Evolutionary conservation across 2,113 vertebrate species (phyloP).

Genomic region (Rhinolophus sinicus): DNA sequence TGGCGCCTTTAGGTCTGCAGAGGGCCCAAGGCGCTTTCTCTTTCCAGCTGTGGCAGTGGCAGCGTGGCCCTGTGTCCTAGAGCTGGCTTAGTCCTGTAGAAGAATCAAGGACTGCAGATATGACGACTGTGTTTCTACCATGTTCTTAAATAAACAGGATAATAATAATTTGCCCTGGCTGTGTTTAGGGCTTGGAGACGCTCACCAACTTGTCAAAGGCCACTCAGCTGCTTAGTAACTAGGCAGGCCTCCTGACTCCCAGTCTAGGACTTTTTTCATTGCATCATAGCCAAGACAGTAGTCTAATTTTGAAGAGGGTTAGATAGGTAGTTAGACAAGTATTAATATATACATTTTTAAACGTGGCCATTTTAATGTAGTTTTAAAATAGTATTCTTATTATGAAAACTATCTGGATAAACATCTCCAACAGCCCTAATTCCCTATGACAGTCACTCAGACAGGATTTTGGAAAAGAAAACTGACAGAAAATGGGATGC

Average conservation of each 20-base stretch:
- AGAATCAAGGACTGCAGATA: conserved; percentile 13
- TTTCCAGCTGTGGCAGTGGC: not conserved
- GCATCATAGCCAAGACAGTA: not conserved
- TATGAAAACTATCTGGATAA: conserved; percentile 50
- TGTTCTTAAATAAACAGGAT: conserved; percentile 26
- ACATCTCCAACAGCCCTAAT: conserved; percentile 6
- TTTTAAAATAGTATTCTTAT: conserved; percentile 47
- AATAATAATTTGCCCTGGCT: conserved; percentile 37
- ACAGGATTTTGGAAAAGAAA: conserved; percentile 50
- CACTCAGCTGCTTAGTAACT: conserved; percentile 28
- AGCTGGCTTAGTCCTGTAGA: not conserved
- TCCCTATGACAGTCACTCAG: conserved; percentile 44
- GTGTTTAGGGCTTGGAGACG: not conserved
- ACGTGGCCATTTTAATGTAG: conserved; percentile 14
- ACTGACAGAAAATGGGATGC: conserved; percentile 38
- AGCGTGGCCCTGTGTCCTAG: not conserved
- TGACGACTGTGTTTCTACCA: not conserved
- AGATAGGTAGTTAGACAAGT: not conserved
- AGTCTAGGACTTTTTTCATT: not conserved
- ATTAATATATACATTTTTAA: not conserved
- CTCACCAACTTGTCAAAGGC: conserved; percentile 41
- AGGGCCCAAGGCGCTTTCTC: not conserved
- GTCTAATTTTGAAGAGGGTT: conserved; percentile 6
- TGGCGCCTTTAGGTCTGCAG: not conserved
- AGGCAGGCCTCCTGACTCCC: not conserved